Base-by-base conservation (phyloP, 2,113 vertebrate species). In the Cryptoleucopteryx plumbea region DNA sequence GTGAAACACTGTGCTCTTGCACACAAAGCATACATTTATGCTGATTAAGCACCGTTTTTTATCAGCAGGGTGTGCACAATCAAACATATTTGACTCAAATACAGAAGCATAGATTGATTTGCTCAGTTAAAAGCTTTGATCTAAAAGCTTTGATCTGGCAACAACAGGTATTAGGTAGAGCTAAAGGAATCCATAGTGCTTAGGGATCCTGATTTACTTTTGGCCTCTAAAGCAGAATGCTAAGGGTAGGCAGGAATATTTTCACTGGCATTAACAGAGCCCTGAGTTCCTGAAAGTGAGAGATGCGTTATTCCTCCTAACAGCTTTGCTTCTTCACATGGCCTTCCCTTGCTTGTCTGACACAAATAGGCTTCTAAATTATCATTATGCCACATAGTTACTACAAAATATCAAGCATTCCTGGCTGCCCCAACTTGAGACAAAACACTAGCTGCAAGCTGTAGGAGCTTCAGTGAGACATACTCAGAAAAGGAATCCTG, bases 101-200 rank as follows among this genome's bases (percentile, higher is more conserved):
- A 36, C 25, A 45, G 65, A 92, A 79, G 29, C 81, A 45, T 32
- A 48, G 77, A 48, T 79, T 48, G 40, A 53, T 87, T 95, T 96
- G 87, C 77, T 87, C 61, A 87, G 83, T 91, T 89, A 89, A 96
- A 93, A 82, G 70, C 68, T 87, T 82, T 84, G 61, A 84, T 79
- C 62, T 89, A 89, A 96, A 93, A 82, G 68, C 68, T 85, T 82
- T 84, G 61, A 84, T 79, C 62, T 75, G 40, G 36, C 80, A 82
- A n/a, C 52, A 79, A 16, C 58, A 71, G 67, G 20, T 83, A 52
- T 42, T 52, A 66, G 32, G 16, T 18, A 45, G 65, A 70, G 59
- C 42, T 92, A 25, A 75, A 92, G 74, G 32, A 84, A 88, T 71
- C 50, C 17, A 10, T 2, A 21, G 16, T 42, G 22, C 17, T 81